A percentile compares a stretch with the other conserved stretches of the same genome.
phyloP scores from a whole-genome alignment of 1,140 invertebrate species.

The Nymphalis io region DNA sequence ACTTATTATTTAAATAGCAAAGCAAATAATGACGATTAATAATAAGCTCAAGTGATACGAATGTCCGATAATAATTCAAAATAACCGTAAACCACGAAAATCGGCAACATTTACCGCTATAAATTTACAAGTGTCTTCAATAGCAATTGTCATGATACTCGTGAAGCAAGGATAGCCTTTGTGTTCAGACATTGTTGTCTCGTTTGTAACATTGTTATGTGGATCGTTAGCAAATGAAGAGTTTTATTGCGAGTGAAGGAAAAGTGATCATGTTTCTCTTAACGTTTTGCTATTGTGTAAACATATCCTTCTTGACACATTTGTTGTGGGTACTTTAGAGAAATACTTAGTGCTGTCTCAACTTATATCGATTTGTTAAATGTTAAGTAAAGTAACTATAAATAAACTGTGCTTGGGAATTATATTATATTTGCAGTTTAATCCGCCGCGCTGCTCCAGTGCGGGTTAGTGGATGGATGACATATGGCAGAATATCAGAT shows the following conservation, averaged over 20 bases:
- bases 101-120: constrained; percentile 2
- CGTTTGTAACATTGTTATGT: constrained; percentile 39
- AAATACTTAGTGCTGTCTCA: not conserved
- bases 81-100: constrained; percentile 9
- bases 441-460: too few species aligned
- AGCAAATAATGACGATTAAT: not conserved
- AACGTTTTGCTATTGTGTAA: constrained; percentile 2
- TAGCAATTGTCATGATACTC: constrained; percentile 37
- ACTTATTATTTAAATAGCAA: not conserved
- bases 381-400: not conserved
- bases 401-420: not conserved
- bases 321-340: not conserved
- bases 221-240: constrained; percentile 39
- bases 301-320: constrained; percentile 7
- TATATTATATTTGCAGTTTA: too few species aligned
- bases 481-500: too few species aligned
- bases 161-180: constrained; percentile 32
- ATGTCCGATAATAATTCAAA: not conserved
- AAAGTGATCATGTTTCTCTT: constrained; percentile 9
- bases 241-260: constrained; percentile 26
- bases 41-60: not conserved
- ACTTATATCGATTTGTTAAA: not conserved
- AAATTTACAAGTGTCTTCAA: constrained; percentile 30
- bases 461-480: too few species aligned
- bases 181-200: constrained; percentile 29